Evolutionary conservation across 2,797 vertebrate genomes (phyloP), one percentile per base, ranked within the genome.

Genomic region (Sparus aurata): DNA sequence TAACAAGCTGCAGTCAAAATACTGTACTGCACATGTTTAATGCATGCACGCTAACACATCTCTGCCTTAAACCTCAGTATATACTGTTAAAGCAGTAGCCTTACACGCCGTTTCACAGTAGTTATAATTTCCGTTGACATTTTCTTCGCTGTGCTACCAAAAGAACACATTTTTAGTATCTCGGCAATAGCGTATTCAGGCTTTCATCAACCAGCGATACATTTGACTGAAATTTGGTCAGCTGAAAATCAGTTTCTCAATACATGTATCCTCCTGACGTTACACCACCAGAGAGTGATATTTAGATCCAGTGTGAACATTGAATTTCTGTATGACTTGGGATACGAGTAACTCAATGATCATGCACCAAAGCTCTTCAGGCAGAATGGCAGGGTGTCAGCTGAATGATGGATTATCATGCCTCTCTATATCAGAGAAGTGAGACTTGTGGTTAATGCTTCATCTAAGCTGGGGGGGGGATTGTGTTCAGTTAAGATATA

Each of bases 351-450:
- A 79, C 25, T 75, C 43, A 53, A 10, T 65, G 61, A 72, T 67
- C 46, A 68, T 83, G 73, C 75, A 84, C 54, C 20, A 82, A 83
- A 81, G 70, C 58, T 47, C 76, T 63, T 83, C 15, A 69, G 75
- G 60, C 64, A 82, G 73, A 85, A 72, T 82, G 86, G 71, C 83
- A 84, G 79, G 53, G 60, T 88, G 84, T 83, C 79, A 65, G 81
- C 61, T 84, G 80, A 90, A 86, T 87, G 85, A 91, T 85, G 85
- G 79, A 91, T 91, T 86, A 81, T 90, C 78, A 75, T 60, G 70
- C 80, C 60, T 83, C 64, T 79, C 55, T 69, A 15, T 69, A 58
- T 87, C 77, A 77, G 61, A 75, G 57, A 53, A 75, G 41, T 53
- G 60, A 75, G 64, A 63, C 75, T 67, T 61, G 47, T 43, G 27